Evolutionary conservation across 2,797 vertebrate genomes (phyloP).

Genomic region (Coccyzus lansbergi): DNA sequence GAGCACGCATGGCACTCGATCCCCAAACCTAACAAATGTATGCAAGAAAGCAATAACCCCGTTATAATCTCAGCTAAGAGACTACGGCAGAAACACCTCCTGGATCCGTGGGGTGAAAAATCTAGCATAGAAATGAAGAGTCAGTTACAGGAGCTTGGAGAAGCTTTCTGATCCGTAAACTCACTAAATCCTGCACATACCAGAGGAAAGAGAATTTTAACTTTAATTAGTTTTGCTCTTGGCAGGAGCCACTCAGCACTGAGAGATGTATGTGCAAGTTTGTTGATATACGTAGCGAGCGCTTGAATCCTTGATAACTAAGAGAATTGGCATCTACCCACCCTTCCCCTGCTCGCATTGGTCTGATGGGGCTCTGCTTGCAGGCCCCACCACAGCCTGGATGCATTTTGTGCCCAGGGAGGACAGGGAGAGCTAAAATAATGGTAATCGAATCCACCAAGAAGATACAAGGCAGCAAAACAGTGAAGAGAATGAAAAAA

Average conservation of each 20-base stretch:
- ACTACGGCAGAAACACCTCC: neutral
- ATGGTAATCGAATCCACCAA: rapidly evolving
- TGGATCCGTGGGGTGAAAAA: neutral
- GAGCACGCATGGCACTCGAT: neutral
- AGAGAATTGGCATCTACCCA: neutral
- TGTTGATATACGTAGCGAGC: neutral
- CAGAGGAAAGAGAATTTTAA: constrained; percentile 43
- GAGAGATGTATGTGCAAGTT: neutral
- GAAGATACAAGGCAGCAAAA: neutral
- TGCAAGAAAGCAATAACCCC: rapidly evolving
- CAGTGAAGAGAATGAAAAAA: neutral
- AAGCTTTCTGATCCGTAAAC: neutral
- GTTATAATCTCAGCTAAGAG: neutral
- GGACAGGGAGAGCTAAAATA: neutral
- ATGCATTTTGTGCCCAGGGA: neutral
- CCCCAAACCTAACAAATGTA: neutral
- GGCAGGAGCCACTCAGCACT: constrained; percentile 30
- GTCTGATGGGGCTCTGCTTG: neutral
- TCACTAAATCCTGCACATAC: neutral
- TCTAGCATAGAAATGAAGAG: rapidly evolving
- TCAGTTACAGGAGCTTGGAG: neutral
- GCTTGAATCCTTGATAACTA: neutral
- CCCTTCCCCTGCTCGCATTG: neutral
- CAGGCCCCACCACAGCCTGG: neutral
- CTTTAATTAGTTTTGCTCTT: constrained; percentile 46